Evolutionary conservation across 2,113 vertebrate species (phyloP).

Genomic region (Hippocampus comes): DNA sequence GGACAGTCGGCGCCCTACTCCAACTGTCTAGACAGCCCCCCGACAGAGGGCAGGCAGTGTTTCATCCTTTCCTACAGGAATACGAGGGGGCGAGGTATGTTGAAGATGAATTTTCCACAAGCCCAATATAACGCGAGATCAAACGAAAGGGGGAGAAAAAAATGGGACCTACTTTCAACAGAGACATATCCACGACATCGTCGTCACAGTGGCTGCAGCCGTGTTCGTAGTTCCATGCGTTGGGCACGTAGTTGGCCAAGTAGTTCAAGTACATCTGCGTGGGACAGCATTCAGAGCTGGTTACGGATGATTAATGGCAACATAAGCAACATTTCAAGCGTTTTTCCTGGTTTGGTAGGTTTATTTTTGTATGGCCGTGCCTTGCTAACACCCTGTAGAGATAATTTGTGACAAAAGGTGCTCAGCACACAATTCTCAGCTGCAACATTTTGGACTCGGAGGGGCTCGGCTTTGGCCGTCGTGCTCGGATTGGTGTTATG

Average conservation of each 20-base stretch:
- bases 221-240: slow-evolving; percentile 87
- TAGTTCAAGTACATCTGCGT: slow-evolving; percentile 91
- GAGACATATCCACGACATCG: slow-evolving; percentile 81
- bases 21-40: slow-evolving; percentile 39
- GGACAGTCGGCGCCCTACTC: slow-evolving; percentile 1
- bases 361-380: not conserved
- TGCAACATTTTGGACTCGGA: not conserved
- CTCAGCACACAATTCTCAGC: not conserved
- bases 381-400: slow-evolving; percentile 1
- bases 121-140: slow-evolving; percentile 19
- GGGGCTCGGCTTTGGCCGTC: not conserved
- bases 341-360: not conserved
- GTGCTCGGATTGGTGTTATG: slow-evolving; percentile 14
- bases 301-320: not conserved
- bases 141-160: slow-evolving; percentile 5
- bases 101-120: slow-evolving; percentile 25
- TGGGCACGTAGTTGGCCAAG: slow-evolving; percentile 92
- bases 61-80: slow-evolving; percentile 30
- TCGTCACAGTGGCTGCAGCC: slow-evolving; percentile 85
- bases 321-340: not conserved
- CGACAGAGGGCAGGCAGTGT: slow-evolving; percentile 12
- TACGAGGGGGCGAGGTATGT: slow-evolving; percentile 1
- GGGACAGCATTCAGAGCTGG: slow-evolving; percentile 17
- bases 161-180: slow-evolving; percentile 76
- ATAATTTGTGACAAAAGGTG: not conserved